Evolutionary conservation across 2,113 vertebrate species (phyloP).

Genomic region (Eurystomus gularis): DNA sequence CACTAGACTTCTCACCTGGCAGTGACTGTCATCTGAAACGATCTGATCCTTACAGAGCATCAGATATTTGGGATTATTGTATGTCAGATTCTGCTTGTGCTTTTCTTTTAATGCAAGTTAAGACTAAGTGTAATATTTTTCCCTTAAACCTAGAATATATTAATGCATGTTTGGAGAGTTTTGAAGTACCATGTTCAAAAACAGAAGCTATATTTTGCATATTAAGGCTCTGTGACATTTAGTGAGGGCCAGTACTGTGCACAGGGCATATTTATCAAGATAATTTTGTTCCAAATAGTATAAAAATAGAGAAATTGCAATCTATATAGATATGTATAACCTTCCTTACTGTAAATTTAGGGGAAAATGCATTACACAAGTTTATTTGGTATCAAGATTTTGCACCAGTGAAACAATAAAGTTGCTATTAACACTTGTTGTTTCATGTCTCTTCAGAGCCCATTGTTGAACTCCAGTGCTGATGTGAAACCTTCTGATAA

Average conservation of each 20-base stretch:
- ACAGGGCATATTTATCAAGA: constrained; percentile 79
- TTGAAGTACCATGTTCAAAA: constrained; percentile 73
- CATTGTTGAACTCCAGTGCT: not conserved
- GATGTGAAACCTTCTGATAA: not conserved
- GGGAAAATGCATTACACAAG: constrained; percentile 73
- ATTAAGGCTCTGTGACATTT: constrained; percentile 74
- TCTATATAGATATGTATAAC: constrained; percentile 82
- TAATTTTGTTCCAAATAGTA: constrained; percentile 79
- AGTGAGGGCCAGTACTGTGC: constrained; percentile 69
- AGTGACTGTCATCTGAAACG: constrained; percentile 60
- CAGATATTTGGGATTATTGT: constrained; percentile 62
- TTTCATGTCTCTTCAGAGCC: constrained; percentile 52
- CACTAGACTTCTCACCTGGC: constrained; percentile 66
- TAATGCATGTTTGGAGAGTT: constrained; percentile 79
- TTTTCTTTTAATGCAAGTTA: constrained; percentile 67
- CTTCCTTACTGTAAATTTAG: constrained; percentile 81
- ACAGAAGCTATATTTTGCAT: constrained; percentile 81
- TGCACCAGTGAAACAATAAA: constrained; percentile 84
- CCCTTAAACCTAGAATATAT: constrained; percentile 74
- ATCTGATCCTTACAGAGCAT: constrained; percentile 44
- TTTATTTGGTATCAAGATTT: constrained; percentile 72
- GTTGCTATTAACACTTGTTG: constrained; percentile 76
- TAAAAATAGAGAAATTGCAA: constrained; percentile 75
- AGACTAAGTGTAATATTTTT: constrained; percentile 74
- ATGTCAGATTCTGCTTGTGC: constrained; percentile 69